Conservation (phyloP, 2,113 vertebrate genomes). For the Larimichthys crocea region DNA sequence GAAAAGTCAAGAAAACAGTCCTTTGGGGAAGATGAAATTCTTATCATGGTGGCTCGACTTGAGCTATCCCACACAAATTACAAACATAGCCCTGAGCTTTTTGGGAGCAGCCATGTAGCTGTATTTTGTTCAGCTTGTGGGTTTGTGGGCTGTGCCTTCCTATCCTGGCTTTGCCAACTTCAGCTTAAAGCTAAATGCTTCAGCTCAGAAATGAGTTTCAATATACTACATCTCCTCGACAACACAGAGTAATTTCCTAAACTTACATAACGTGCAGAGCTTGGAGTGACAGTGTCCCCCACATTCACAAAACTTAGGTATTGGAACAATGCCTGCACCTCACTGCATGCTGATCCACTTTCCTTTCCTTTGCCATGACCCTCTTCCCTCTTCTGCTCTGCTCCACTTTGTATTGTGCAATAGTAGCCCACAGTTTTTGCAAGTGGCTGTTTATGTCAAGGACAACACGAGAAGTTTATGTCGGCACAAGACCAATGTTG, state of each 20-base stretch:
- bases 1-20: neutral
- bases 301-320: neutral
- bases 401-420: neutral
- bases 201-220: neutral
- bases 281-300: neutral
- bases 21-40: neutral
- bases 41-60: neutral
- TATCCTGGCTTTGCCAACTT: neutral
- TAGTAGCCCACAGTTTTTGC: conserved; percentile 26
- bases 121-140: conserved; percentile 1
- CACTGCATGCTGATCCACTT: conserved; percentile 54
- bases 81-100: neutral
- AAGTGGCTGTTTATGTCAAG: conserved; percentile 23
- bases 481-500: conserved; percentile 18
- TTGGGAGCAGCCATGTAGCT: neutral
- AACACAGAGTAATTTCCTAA: neutral
- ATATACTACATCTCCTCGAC: neutral
- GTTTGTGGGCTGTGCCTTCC: neutral
- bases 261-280: neutral
- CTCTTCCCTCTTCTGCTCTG: conserved; percentile 24
- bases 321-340: conserved; percentile 14
- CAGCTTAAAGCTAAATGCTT: neutral
- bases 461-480: conserved; percentile 18
- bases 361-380: neutral
- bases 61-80: neutral